phyloP scores from a whole-genome alignment of 2,888 invertebrate genomes.

The Habroteleia sp. region DNA sequence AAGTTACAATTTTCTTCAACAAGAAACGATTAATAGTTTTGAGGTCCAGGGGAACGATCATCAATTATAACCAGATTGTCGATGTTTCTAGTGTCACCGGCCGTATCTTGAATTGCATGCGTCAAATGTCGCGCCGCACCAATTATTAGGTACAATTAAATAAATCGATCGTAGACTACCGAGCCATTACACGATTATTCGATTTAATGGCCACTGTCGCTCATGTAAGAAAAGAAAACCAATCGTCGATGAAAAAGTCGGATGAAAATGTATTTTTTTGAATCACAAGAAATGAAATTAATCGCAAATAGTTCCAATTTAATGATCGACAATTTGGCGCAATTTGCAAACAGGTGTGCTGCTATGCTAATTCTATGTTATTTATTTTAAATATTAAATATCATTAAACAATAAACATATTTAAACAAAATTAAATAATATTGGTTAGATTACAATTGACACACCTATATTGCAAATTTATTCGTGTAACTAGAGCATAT shows the following conservation, averaged over 20 bases:
- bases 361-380: too few species aligned
- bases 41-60: slow-evolving; percentile 5
- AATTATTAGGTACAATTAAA: slow-evolving; percentile 47
- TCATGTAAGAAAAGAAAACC: slow-evolving; percentile 1
- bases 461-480: too few species aligned
- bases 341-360: too few species aligned
- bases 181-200: slow-evolving; percentile 19
- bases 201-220: slow-evolving; percentile 4
- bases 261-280: neutral
- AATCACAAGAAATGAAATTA: slow-evolving; percentile 4
- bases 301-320: slow-evolving; percentile 2
- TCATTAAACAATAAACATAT: too few species aligned
- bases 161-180: slow-evolving; percentile 18
- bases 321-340: slow-evolving; percentile 16
- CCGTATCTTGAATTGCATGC: slow-evolving; percentile 28
- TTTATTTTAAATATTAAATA: too few species aligned
- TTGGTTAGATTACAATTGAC: too few species aligned
- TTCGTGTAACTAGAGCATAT: too few species aligned
- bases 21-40: slow-evolving; percentile 41
- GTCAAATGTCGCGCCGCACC: slow-evolving; percentile 3
- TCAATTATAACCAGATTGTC: slow-evolving; percentile 12
- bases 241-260: slow-evolving; percentile 4
- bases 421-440: too few species aligned
- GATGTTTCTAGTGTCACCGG: slow-evolving; percentile 26
- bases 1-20: slow-evolving; percentile 44